Evolutionary conservation across 2,797 vertebrate genomes (phyloP).

Genomic region (Meda fulgida): DNA sequence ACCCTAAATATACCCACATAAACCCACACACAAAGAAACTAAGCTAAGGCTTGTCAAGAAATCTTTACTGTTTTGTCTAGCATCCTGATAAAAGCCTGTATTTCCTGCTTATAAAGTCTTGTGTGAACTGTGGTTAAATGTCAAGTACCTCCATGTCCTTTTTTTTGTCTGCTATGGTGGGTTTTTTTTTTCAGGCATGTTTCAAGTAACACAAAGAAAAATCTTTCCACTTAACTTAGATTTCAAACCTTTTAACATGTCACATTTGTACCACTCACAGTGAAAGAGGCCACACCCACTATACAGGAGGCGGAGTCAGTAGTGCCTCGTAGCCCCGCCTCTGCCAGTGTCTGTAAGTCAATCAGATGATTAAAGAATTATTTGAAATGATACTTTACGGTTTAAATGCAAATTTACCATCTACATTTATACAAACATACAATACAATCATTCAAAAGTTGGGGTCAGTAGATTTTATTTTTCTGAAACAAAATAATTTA

Average conservation of each 20-base stretch:
- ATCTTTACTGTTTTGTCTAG: background rate
- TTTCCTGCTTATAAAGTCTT: background rate
- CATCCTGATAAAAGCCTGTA: background rate
- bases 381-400: background rate
- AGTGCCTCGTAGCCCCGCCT: background rate
- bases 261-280: conserved; percentile 19
- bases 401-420: background rate
- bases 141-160: background rate
- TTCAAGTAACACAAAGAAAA: background rate
- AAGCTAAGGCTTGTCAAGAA: no score
- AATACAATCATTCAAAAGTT: background rate
- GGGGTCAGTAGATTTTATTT: background rate
- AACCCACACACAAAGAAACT: conserved; percentile 22
- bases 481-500: background rate
- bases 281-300: conserved; percentile 47
- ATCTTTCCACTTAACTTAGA: background rate
- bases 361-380: background rate
- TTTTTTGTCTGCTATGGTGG: background rate
- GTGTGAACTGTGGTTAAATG: background rate
- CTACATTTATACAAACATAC: no score
- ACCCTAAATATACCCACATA: background rate
- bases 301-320: conserved; percentile 30
- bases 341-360: conserved; percentile 50
- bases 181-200: background rate
- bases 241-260: background rate